Evolutionary conservation across 2,113 vertebrate genomes (phyloP).

Genomic region (Girardinichthys multiradiatus): DNA sequence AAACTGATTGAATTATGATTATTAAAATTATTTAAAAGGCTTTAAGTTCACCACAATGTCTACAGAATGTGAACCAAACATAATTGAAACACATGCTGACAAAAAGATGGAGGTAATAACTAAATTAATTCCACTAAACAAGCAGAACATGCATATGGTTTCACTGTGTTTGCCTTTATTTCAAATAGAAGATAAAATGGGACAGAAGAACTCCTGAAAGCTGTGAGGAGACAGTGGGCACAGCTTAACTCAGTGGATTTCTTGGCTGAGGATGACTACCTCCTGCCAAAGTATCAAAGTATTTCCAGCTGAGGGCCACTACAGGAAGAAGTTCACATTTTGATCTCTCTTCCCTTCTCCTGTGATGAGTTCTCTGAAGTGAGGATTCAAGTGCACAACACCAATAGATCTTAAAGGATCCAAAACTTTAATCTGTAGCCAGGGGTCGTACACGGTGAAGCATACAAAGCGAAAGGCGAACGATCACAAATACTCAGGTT

Average conservation of each 20-base stretch:
- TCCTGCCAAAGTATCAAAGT: conserved; percentile 46
- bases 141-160: conserved; percentile 1
- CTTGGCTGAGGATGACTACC: conserved; percentile 36
- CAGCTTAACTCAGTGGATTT: conserved; percentile 43
- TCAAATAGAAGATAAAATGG: background rate
- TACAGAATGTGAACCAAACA: background rate
- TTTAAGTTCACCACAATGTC: background rate
- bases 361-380: background rate
- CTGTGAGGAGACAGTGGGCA: conserved; percentile 39
- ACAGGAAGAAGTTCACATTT: conserved; percentile 42
- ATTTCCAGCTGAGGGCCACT: conserved; percentile 42
- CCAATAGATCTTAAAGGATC: background rate
- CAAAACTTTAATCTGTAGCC: background rate
- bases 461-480: background rate
- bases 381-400: background rate
- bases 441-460: background rate
- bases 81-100: background rate
- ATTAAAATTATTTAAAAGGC: background rate
- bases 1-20: background rate
- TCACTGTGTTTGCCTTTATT: conserved; percentile 1
- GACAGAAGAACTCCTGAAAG: conserved; percentile 37
- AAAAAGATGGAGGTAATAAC: background rate
- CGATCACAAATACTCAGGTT: background rate
- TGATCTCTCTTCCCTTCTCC: conserved; percentile 27
- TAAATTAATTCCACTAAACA: conserved; percentile 6